Evolutionary conservation across 2,113 vertebrate genomes (phyloP).

Genomic region (Microtus pennsylvanicus): DNA sequence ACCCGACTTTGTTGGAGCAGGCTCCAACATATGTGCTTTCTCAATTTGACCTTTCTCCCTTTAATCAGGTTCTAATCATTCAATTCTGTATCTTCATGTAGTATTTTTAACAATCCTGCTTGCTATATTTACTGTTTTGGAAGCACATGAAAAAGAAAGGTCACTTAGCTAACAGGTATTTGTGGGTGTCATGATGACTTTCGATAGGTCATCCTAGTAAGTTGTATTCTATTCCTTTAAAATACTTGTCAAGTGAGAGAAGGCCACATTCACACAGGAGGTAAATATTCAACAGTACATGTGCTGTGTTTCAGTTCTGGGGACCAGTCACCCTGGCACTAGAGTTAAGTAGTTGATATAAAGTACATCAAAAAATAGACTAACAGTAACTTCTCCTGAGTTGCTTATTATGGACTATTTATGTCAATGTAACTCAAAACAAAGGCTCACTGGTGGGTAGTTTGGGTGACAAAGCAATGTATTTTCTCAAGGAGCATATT

Average conservation of each 20-base stretch:
- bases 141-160: conserved; percentile 3
- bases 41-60: not conserved
- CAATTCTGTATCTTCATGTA: conserved; percentile 10
- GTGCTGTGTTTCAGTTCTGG: not conserved
- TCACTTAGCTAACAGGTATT: not conserved
- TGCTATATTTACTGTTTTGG: not conserved
- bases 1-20: no score
- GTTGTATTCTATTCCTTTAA: not conserved
- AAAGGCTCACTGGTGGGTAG: not conserved
- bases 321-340: not conserved
- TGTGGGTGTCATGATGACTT: not conserved
- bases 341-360: conserved; percentile 19
- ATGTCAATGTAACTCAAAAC: not conserved
- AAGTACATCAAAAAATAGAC: not conserved
- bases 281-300: not conserved
- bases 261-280: not conserved
- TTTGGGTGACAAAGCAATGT: not conserved
- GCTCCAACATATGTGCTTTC: not conserved
- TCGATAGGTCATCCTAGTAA: not conserved
- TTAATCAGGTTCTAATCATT: conserved; percentile 26
- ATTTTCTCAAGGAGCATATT: not conserved
- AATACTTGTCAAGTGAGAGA: not conserved
- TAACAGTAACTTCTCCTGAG: conserved; percentile 10
- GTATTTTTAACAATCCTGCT: not conserved
- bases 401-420: not conserved